Base-by-base conservation (phyloP, 2,113 vertebrate species). In the Colius striatus region DNA sequence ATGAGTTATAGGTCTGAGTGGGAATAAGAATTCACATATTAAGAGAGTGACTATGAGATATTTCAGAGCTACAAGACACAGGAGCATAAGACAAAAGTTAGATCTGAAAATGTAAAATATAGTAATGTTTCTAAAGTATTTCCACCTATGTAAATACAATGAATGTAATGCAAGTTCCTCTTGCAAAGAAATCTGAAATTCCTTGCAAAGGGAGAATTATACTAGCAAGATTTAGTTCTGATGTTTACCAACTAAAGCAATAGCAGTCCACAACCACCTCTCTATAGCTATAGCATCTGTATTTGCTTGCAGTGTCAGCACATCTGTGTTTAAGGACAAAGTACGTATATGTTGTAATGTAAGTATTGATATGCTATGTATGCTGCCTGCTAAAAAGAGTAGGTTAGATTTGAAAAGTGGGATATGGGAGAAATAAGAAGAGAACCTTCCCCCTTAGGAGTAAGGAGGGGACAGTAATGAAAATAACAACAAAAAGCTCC, bases 331-430 rank as follows among this genome's bases (percentile, higher is more conserved):
- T 88, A 45, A 79, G 29, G 17, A 53, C 29, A 14, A 63, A 48
- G 15, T 27, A 61, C 2, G 9, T 20, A 25, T 7, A 68, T 15
- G 13, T 2, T 53, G 10, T 12, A 62, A 72, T 8, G 0, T 1
- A 80, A 84, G 38, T 41, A 63, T 0, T 55, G 11, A 65, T 27
- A 55, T 30, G 17, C 66, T 51, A 32, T 10, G 53, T 51, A 32
- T 10, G 53, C 32, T 50, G 54, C 54, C 76, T 65, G 14, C 43
- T 63, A 67, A 18, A 27, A 73, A 57, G 8, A 65, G 7, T 1
- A 5, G 13, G 16, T 79, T 41, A 57, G 15, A 27, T 58, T 32
- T 70, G 13, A 62, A 61, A 61, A 89, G 47, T 6, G 23, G 79
- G 34, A 84, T 27, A 48, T 4, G 10, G 13, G 9, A 72, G 11